Evolutionary conservation across 2,888 invertebrate species (phyloP), one percentile per base, ranked within the genome.

Genomic region (Hanleya hanleyi): DNA sequence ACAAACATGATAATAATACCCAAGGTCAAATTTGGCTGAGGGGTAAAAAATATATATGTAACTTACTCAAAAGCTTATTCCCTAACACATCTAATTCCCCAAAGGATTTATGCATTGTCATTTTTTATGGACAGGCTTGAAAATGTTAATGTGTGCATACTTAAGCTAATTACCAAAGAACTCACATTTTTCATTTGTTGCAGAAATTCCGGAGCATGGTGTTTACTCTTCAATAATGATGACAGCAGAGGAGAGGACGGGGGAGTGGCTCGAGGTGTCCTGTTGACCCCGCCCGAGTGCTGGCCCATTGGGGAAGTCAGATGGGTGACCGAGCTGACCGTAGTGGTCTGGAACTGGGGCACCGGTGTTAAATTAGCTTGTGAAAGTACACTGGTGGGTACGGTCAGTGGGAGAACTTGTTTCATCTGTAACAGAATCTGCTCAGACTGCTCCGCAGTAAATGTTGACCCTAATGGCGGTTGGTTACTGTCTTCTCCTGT

Each of bases 191-290:
- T 87, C 15, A 87, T 71, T 64, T 81, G 80, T 47, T 84, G 85
- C n/a, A 86, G 77, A 29, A 77, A 77, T 36, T 82, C 81, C 18
- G 84, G 79, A 15, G 83, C 81, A 67, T 81, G 79, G 47, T 81
- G 80, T 64, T 85, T 83, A 61, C 94, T 94, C 89, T 96, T 96
- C 5, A 97, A 91, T 47, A 97, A 92, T 62, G 96, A 96, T 9
- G 96, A 96, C 64, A 97, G 92, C 57, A 97, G 91, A 0, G 96
- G 96, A 7, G 93, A 91, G 12, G 86, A 91, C 78, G 85, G 88
- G 72, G 85, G 51, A 9, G 51, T 51, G 51, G 51, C 22, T 22
- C 26, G 12, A 26, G 15, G 12, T 12, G 51, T 22, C 7, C 51
- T 12, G n/a, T n/a, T n/a, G n/a, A n/a, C n/a, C n/a, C n/a, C n/a